These are phyloP conservation scores for Xanthostigma xanthostigma DNA, from an alignment of 2,888 invertebrate genomes.

Conservation along the genomic window DNA sequence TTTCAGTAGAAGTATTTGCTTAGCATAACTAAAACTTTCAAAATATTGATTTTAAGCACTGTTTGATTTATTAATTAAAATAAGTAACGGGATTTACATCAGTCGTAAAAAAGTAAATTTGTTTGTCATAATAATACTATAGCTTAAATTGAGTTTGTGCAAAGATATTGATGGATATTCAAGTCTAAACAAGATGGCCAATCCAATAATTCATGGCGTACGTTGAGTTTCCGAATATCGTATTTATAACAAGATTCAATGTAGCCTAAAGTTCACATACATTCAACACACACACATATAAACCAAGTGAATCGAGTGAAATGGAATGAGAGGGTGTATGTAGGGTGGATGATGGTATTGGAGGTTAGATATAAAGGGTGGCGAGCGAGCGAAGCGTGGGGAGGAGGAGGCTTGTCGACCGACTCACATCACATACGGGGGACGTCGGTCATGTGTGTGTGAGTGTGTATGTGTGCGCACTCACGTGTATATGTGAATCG, in stretches of 20 bases:
- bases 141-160: no score
- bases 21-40: no score
- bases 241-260: no score
- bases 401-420: conserved; percentile 18
- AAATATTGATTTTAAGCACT: no score
- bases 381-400: conserved; percentile 13
- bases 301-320: conserved; percentile 20
- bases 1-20: no score
- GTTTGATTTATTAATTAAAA: no score
- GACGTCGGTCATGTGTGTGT: background rate
- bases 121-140: no score
- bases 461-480: conserved; percentile 1
- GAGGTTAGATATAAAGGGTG: conserved; percentile 1
- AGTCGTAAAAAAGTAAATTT: no score
- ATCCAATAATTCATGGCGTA: background rate
- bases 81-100: no score
- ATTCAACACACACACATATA: conserved; percentile 2
- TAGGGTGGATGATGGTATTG: background rate
- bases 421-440: background rate
- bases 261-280: no score
- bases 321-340: conserved; percentile 14
- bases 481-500: background rate
- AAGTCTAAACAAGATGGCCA: conserved; percentile 1
- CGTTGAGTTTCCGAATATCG: background rate
- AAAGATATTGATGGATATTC: conserved; percentile 1